Conservation (phyloP, 92 coral and sea anemone species). For the Palythoa grandis region DNA sequence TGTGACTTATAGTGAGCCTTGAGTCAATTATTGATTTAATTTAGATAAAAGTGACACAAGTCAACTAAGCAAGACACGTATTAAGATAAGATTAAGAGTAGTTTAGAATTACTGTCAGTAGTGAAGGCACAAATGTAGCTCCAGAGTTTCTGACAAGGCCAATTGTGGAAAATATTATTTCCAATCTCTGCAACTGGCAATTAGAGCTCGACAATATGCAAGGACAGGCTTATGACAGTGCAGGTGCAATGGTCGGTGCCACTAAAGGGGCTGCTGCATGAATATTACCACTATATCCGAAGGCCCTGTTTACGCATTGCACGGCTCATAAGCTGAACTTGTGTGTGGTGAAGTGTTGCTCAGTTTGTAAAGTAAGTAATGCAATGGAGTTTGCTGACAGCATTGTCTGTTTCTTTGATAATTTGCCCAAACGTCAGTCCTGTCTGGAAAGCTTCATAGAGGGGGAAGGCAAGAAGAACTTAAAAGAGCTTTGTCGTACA, state of each 20-base stretch:
- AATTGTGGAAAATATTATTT: neutral
- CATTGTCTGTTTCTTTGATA: neutral
- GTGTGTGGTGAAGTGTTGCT: neutral
- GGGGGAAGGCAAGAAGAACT: neutral
- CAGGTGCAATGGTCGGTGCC: no score
- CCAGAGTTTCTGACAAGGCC: neutral
- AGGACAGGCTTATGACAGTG: no score
- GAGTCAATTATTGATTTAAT: no score
- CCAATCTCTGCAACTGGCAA: neutral
- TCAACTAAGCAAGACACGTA: no score
- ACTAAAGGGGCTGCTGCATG: no score
- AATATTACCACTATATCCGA: no score
- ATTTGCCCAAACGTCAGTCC: neutral
- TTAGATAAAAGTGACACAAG: no score
- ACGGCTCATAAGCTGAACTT: neutral
- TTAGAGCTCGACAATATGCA: no score
- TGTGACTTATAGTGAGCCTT: no score
- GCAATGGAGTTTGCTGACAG: neutral
- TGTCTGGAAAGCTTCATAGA: neutral
- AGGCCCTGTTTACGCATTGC: neutral
- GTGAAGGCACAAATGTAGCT: neutral
- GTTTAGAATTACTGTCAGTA: no score
- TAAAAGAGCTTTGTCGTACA: neutral
- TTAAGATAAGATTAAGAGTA: no score
- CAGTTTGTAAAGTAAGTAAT: neutral